These are phyloP conservation scores for Borostomias antarcticus DNA, from an alignment of 2,797 vertebrate genomes.

Conservation along the genomic window DNA sequence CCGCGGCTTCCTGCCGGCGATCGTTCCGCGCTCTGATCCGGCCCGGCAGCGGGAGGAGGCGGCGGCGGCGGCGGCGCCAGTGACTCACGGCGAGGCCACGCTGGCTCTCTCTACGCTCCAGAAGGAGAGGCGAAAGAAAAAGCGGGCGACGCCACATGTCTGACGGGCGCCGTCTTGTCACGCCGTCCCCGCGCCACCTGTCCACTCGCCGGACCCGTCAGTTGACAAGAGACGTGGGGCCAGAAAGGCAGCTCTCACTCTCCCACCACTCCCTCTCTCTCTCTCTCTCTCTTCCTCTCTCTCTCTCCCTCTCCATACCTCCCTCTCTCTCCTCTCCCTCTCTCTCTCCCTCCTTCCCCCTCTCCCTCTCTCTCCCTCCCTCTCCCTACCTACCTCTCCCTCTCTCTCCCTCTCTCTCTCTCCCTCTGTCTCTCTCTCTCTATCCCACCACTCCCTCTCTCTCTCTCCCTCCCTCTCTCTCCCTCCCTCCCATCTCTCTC, in stretches of 20 bases:
- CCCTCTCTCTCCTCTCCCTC: background rate
- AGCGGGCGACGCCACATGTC: conserved; percentile 73
- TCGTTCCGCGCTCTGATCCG: too few relatives aligned
- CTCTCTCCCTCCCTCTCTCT: background rate
- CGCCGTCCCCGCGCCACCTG: conserved; percentile 72
- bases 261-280: background rate
- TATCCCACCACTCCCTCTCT: background rate
- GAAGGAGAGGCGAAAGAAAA: too few relatives aligned
- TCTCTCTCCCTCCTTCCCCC: background rate
- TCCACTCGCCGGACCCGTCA: conserved; percentile 71
- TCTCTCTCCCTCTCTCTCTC: too few relatives aligned
- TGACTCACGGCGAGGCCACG: conserved; percentile 66
- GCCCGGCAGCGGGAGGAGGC: too few relatives aligned
- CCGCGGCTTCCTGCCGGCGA: too few relatives aligned
- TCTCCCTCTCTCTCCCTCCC: background rate
- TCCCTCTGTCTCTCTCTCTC: background rate
- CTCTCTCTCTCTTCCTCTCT: background rate
- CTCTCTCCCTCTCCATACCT: too few relatives aligned
- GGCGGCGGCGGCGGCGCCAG: conserved; percentile 55
- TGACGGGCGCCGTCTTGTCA: conserved; percentile 65
- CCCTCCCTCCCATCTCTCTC: conserved; percentile 1
- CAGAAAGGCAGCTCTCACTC: conserved; percentile 59
- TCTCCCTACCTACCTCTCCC: conserved; percentile 6
- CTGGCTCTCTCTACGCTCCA: conserved; percentile 50
- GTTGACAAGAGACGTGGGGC: conserved; percentile 61